These are phyloP conservation scores for Sebastes wilsoni DNA, from an alignment of 2,797 vertebrate genomes.

Conservation along the genomic window DNA sequence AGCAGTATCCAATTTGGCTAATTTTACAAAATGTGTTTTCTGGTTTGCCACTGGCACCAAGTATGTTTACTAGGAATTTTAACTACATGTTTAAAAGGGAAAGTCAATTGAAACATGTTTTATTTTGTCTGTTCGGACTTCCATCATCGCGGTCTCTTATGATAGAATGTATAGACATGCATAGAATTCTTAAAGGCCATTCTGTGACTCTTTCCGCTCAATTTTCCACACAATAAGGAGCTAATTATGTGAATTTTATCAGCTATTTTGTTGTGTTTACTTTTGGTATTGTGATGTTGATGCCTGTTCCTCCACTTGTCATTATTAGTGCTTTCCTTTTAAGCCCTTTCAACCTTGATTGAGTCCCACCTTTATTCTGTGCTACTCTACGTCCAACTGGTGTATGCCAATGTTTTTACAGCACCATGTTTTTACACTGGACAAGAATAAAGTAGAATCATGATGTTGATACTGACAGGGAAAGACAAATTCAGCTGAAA, in stretches of 20 bases:
- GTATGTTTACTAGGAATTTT: slow-evolving; percentile 43
- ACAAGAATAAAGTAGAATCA: neutral
- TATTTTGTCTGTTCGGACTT: slow-evolving; percentile 17
- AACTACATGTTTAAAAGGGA: slow-evolving; percentile 53
- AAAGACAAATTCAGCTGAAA: neutral
- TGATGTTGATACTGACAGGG: neutral
- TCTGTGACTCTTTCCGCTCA: slow-evolving; percentile 36
- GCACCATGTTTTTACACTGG: slow-evolving; percentile 18
- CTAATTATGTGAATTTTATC: slow-evolving; percentile 58
- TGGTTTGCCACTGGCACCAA: slow-evolving; percentile 23
- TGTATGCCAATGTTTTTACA: neutral
- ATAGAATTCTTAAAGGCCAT: slow-evolving; percentile 30
- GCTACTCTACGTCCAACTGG: neutral
- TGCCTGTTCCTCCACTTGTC: slow-evolving; percentile 20
- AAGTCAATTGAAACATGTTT: slow-evolving; percentile 27
- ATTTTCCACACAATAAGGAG: slow-evolving; percentile 51
- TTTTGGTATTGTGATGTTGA: slow-evolving; percentile 66
- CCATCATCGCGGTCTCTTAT: slow-evolving; percentile 7
- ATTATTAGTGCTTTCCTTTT: slow-evolving; percentile 20
- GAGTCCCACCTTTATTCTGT: neutral
- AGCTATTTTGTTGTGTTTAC: slow-evolving; percentile 47
- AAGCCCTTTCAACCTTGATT: neutral
- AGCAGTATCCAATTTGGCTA: slow-evolving; percentile 46
- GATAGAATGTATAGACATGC: slow-evolving; percentile 58
- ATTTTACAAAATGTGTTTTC: slow-evolving; percentile 42